These are phyloP conservation scores for Callinectes sapidus DNA, from an alignment of 2,888 invertebrate species.

Conservation along the genomic window DNA sequence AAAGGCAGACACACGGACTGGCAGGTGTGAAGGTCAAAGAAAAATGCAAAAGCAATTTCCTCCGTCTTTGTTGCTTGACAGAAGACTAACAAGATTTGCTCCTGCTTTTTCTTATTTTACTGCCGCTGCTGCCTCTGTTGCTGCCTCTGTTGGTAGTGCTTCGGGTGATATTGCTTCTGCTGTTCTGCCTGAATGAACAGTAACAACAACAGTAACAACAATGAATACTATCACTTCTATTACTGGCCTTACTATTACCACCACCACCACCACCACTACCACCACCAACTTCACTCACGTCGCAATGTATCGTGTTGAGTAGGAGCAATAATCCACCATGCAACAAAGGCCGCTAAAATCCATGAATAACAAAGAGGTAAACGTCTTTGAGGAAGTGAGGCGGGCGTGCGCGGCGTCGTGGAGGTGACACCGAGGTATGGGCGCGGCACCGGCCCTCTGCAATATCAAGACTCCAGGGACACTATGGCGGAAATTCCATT, in stretches of 20 bases:
- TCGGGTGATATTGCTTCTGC: not conserved
- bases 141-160: not conserved
- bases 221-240: not conserved
- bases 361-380: not conserved
- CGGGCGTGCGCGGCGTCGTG: not conserved
- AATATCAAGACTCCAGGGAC: not conserved
- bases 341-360: not conserved
- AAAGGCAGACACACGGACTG: not conserved
- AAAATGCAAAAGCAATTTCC: slow-evolving; percentile 1
- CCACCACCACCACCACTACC: not conserved
- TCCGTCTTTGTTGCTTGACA: not conserved
- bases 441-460: not conserved
- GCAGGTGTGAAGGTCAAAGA: not conserved
- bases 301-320: not conserved
- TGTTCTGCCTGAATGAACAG: not conserved
- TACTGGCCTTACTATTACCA: not conserved
- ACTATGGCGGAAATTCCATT: not conserved
- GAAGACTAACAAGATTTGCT: not conserved
- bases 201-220: not conserved
- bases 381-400: not conserved
- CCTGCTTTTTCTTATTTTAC: not conserved
- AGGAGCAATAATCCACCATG: not conserved
- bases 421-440: not conserved
- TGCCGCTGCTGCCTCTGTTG: not conserved
- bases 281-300: not conserved